Base-by-base conservation (phyloP, 2,888 invertebrate genomes). In the Scaptodrosophila latifasciaeformis region DNA sequence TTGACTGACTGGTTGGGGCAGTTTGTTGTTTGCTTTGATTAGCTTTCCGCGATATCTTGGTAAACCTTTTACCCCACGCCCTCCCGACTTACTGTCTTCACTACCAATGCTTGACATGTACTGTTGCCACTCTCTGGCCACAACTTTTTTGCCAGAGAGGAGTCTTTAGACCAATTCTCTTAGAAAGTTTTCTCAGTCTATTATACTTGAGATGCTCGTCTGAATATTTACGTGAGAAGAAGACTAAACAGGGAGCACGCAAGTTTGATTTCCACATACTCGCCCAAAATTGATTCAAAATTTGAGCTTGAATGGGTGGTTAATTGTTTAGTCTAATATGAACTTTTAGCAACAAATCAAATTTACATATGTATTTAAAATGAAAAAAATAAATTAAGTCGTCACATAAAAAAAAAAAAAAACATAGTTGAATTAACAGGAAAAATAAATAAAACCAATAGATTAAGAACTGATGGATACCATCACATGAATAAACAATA, bases 141-240 rank as follows among this genome's bases (percentile, higher is more conserved):
- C 34, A 13, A 2, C 34, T 34, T 15, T 13, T 34, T 34, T 39
- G 13, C 37, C 15, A 48, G 17, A 17, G 12, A 12, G 29, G 40
- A 29, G 29, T 39, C 24, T 27, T 27, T 29, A 39, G 29, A 39
- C 21, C 19, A 7, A 24, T 13, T 7, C 31, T 21, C 4, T 39
- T 37, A 34, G 12, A n/a, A 24, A 27, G 39, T 31, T 40, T 31
- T 30, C 52, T 17, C 27, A 19, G 43, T 31, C 61, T 34, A 15
- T 2, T 12, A 30, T 54, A 6, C 52, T 29, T 21, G 54, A 35
- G 44, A 37, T 21, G 44, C 19, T n/a, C n/a, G n/a, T n/a, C n/a
- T n/a, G n/a, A n/a, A n/a, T n/a, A 17, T 12, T 17, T 59, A 72
- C 81, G 79, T 72, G 72, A 78, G 79, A 54, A 71, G 81, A 56